These are phyloP conservation scores for Clepsis dumicolana DNA, from an alignment of 2,888 invertebrate genomes.

Conservation along the genomic window DNA sequence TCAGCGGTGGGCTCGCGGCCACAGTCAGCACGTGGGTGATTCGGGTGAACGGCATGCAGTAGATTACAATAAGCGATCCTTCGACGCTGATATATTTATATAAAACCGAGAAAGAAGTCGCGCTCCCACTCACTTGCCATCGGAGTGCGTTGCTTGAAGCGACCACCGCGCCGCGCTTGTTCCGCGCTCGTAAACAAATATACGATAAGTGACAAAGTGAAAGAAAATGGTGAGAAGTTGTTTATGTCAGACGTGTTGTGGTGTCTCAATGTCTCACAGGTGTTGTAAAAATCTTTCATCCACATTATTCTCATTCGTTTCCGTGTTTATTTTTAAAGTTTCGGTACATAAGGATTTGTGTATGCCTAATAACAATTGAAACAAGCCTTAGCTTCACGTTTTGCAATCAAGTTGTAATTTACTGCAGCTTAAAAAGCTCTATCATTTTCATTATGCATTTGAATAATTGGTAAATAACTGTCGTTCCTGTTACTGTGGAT, in stretches of 20 bases:
- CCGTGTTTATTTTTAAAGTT: slow-evolving; percentile 20
- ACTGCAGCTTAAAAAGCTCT: not conserved
- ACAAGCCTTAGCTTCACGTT: not conserved
- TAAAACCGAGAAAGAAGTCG: slow-evolving; percentile 57
- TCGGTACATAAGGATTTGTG: not conserved
- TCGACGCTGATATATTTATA: slow-evolving; percentile 53
- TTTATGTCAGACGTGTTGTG: slow-evolving; percentile 41
- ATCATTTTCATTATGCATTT: not conserved
- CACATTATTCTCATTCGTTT: slow-evolving; percentile 13
- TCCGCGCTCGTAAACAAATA: slow-evolving; percentile 37
- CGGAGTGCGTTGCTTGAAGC: slow-evolving; percentile 51
- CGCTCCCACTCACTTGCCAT: slow-evolving; percentile 55
- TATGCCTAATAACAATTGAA: not conserved
- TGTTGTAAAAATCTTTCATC: slow-evolving; percentile 14
- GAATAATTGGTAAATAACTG: not conserved
- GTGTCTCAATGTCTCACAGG: slow-evolving; percentile 23
- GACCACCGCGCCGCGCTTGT: slow-evolving; percentile 52
- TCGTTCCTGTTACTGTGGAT: not conserved
- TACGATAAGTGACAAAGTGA: slow-evolving; percentile 40
- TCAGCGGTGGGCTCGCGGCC: slow-evolving; percentile 7
- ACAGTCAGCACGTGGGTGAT: not conserved
- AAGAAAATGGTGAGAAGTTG: slow-evolving; percentile 46
- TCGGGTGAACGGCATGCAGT: slow-evolving; percentile 18
- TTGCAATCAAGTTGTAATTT: not conserved
- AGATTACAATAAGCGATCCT: slow-evolving; percentile 35